phyloP scores from a whole-genome alignment of 2,888 invertebrate genomes.

The Molanna angustata region DNA sequence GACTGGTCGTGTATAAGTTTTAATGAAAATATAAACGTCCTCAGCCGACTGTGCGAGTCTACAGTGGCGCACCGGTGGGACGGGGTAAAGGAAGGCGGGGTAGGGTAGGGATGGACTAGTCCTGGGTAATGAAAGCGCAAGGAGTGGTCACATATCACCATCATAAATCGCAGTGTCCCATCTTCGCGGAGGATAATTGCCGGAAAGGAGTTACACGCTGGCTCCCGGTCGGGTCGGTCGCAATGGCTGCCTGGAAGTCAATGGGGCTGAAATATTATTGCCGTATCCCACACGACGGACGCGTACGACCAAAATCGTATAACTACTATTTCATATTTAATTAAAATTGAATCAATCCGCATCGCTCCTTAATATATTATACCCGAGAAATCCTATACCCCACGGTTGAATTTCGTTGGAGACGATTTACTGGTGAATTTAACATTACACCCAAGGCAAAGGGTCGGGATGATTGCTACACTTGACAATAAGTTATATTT shows the following conservation, averaged over 20 bases:
- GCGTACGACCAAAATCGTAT: too few relatives aligned
- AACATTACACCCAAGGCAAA: too few relatives aligned
- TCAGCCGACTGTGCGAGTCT: too few relatives aligned
- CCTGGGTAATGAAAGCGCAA: conserved; percentile 16
- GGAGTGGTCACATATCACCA: conserved; percentile 18
- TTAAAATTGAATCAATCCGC: too few relatives aligned
- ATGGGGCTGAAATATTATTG: not conserved
- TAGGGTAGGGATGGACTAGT: not conserved
- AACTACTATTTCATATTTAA: too few relatives aligned
- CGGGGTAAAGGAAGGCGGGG: not conserved
- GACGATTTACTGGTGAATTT: too few relatives aligned
- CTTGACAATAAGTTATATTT: too few relatives aligned
- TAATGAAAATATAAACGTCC: conserved; percentile 24
- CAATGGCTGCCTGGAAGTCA: conserved; percentile 6
- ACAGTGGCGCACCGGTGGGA: not conserved
- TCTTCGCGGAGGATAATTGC: conserved; percentile 15
- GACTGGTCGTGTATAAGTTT: conserved; percentile 15
- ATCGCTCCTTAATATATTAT: too few relatives aligned
- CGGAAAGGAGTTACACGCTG: conserved; percentile 10
- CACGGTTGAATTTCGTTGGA: too few relatives aligned
- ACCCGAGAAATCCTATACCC: too few relatives aligned
- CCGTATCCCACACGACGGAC: too few relatives aligned
- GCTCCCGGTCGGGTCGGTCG: conserved; percentile 9
- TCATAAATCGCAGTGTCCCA: conserved; percentile 18
- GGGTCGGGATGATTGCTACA: too few relatives aligned